Conservation (phyloP, 2,888 invertebrate genomes). For the Trachelus troglodyta region DNA sequence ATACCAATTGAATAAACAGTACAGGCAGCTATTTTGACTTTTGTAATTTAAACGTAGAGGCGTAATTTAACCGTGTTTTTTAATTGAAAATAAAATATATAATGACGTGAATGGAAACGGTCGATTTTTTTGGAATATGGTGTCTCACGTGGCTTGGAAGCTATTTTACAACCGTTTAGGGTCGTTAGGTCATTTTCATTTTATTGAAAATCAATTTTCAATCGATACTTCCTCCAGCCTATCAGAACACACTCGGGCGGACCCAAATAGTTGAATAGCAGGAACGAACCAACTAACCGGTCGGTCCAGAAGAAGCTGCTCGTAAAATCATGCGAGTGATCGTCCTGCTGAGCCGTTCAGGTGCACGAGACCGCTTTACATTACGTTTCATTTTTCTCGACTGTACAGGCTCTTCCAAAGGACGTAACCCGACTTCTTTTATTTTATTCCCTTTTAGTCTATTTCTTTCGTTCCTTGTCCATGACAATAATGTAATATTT, state of each 20-base stretch:
- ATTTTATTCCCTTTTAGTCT: neutral
- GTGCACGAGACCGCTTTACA: neutral
- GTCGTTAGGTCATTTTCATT: no score
- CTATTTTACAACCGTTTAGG: no score
- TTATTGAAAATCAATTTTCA: no score
- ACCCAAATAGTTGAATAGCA: neutral
- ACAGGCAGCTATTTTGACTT: no score
- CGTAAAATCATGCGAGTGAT: conserved; percentile 1
- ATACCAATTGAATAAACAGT: no score
- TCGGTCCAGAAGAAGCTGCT: neutral
- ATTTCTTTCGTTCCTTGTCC: neutral
- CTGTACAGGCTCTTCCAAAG: neutral
- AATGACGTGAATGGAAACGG: no score
- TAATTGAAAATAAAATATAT: no score
- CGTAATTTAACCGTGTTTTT: no score
- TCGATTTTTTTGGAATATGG: no score
- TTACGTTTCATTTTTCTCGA: conserved; percentile 3
- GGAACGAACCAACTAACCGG: neutral
- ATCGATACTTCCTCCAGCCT: neutral
- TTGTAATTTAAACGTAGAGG: no score
- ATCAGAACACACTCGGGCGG: neutral
- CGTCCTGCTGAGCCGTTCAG: neutral
- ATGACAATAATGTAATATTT: no score
- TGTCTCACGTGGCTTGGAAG: no score
- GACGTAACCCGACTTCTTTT: neutral